Evolutionary conservation across 2,113 vertebrate genomes (phyloP), one percentile per base, ranked within the genome.

Genomic region (Peucedramus taeniatus): DNA sequence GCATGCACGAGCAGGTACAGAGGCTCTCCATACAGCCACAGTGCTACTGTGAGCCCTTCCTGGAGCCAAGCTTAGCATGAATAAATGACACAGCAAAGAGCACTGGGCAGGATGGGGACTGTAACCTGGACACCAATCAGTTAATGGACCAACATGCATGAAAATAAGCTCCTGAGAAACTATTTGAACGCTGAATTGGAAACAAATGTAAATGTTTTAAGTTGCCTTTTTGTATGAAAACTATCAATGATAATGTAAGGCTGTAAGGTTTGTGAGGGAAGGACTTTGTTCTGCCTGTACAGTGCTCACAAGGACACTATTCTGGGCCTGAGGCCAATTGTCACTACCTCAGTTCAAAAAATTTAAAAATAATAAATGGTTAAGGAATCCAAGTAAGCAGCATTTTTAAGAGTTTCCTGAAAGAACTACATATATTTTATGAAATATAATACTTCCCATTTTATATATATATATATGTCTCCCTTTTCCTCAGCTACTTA

Each of bases 231-330:
- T 37, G 13, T 74, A 65, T 13, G 20, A 70, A 71, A 50, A 64
- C 24, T 14, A 20, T 10, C 0, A 0, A 27, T 42, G 51, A 28
- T 10, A 81, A 65, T 8, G 5, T 22, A 40, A 68, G 23, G 35
- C 76, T 74, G 19, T 50, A 65, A 66, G 33, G 9, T 80, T 82
- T 64, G 39, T 54, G 50, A 78, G 26, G 22, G 31, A 89, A 49
- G 26, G 37, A 59, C n/a, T 57, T 39, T 31, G 9, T 68, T 75
- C 50, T 65, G 40, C 31, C 53, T 57, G 14, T 37, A 10, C 0
- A 3, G 27, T 45, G 51, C 64, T 89, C 33, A 87, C 42, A 74
- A 83, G 51, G 42, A 65, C 80, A 47, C 19, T 40, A 20, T 28
- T 53, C 49, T 3, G 7, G 28, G 82, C n/a, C 24, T 37, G 22